Evolutionary conservation across 2,888 invertebrate species (phyloP), one percentile per base, ranked within the genome.

Genomic region (Amblyjoppa fuscipennis): DNA sequence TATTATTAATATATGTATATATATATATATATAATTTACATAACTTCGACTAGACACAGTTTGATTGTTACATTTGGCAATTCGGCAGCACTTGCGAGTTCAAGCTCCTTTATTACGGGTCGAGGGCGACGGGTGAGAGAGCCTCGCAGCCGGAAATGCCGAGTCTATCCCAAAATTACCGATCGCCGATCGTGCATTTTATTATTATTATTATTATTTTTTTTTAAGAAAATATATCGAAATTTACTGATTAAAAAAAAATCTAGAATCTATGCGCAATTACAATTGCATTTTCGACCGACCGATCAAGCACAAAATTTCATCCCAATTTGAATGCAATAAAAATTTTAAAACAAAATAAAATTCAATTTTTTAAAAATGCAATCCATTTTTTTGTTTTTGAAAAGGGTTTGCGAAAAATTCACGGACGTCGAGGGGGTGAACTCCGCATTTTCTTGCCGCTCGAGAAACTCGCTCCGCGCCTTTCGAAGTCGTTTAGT

Each of bases 31-130:
- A 79, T 85, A 85, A 85, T 82, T 86, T 84, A 84, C 81, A 83
- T 82, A 86, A 88, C 78, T 87, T 89, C 83, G 87, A 89, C 87
- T 90, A 91, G 89, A 92, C 89, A 91, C 89, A 90, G 88, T 92
- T 92, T 90, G 92, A 92, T 92, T 92, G 91, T 92, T 91, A 91
- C 89, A 91, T 92, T 92, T 92, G 91, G 92, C 92, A 91, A 91
- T 91, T 91, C 91, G 92, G 92, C 91, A 92, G 91, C 92, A 90
- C 89, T 91, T 91, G 87, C 90, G 87, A 91, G 88, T 91, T 91
- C 90, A 91, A 91, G 91, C 90, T 90, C 91, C 89, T 90, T 90
- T 71, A 81, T 80, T 78, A 86, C 81, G 79, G 75, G 59, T 87
- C 88, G 74, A 81, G 78, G 86, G 79, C 74, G 86, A 81, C 79